Evolutionary conservation across 2,113 vertebrate genomes (phyloP), one percentile per base, ranked within the genome.

Genomic region (Phodopus roborovskii): DNA sequence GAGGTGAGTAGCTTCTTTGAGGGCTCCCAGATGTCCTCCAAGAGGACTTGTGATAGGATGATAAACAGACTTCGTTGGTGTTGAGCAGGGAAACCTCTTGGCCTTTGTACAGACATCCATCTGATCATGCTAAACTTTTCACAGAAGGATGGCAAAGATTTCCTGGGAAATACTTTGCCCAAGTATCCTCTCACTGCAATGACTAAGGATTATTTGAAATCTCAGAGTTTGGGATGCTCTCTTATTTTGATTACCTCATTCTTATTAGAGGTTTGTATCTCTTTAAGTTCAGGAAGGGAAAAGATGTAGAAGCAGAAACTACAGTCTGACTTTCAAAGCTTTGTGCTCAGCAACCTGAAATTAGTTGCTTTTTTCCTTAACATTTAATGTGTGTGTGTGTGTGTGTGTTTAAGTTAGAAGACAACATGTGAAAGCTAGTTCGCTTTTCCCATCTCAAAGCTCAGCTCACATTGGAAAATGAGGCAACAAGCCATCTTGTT

Each of bases 51-150:
- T 78, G 77, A 26, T 92, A 71, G 83, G 88, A 68, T 11, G 84
- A 19, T 85, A 94, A 88, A 91, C 53, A 78, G 90, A 70, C 73
- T 96, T 96, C 86, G 4, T 20, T 58, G 64, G 94, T 78, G 88
- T 68, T 77, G 90, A 66, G 53, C 94, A 96, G 92, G 82, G 73
- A 91, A 83, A 66, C 39, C 68, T 96, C 93, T 30, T 79, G 28
- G 22, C 45, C 97, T 48, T 97, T 42, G 62, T 83, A 85, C 26
- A 30, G 17, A 95, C 33, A 77, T 86, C 62, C 62, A 93, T 20
- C 66, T 78, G 73, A 7, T 66, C 85, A 53, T 0, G 42, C 48
- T 90, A 74, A 73, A 53, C 42, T 12, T 94, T 88, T 95, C 81
- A 78, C 15, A 75, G 45, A 48, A 82, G 50, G 39, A 85, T 24